Evolutionary conservation across 1,140 invertebrate genomes (phyloP).

Genomic region (Pseudachorutes palmiensis): DNA sequence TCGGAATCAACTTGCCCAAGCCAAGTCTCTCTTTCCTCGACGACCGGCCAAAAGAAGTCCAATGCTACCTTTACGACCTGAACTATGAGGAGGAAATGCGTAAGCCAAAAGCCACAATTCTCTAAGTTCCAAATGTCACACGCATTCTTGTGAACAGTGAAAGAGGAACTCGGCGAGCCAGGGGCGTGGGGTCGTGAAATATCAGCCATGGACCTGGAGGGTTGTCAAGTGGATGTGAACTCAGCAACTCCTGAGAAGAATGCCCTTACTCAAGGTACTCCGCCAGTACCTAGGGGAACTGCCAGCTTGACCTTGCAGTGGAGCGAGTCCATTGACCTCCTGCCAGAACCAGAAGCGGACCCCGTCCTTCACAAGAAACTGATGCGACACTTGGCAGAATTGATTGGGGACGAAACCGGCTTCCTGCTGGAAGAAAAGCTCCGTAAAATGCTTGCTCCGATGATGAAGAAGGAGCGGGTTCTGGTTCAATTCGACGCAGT

Average conservation of each 20-base stretch:
- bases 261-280: not conserved
- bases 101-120: no score
- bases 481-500: slow-evolving; percentile 20
- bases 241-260: not conserved
- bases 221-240: not conserved
- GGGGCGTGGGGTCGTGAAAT: not conserved
- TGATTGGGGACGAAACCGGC: slow-evolving; percentile 31
- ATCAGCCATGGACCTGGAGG: not conserved
- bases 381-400: slow-evolving; percentile 28
- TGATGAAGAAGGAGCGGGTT: slow-evolving; percentile 18
- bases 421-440: slow-evolving; percentile 33
- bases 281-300: not conserved
- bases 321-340: slow-evolving; percentile 5
- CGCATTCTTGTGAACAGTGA: not conserved
- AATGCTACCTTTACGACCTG: slow-evolving; percentile 1
- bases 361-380: slow-evolving; percentile 18
- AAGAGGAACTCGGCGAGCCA: not conserved
- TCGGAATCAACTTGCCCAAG: slow-evolving; percentile 14
- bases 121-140: no score
- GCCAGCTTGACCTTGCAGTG: not conserved
- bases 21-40: slow-evolving; percentile 16
- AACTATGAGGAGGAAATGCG: not conserved
- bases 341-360: slow-evolving; percentile 16
- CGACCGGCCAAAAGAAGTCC: slow-evolving; percentile 28
- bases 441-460: slow-evolving; percentile 10